These are phyloP conservation scores for Papilio protenor DNA, from an alignment of 2,888 invertebrate genomes.

Conservation along the genomic window DNA sequence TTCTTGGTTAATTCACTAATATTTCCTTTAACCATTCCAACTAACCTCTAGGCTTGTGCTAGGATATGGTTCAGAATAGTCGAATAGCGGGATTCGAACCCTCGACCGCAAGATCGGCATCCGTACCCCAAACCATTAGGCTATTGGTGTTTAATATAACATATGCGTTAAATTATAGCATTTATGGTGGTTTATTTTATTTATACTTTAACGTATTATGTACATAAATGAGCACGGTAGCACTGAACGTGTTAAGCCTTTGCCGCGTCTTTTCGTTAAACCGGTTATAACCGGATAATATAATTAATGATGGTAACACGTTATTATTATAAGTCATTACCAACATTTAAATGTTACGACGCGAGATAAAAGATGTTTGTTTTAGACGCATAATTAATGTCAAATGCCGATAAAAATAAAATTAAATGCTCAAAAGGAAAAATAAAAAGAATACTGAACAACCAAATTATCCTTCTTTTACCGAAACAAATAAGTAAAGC, in stretches of 20 bases:
- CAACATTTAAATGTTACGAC: constrained; percentile 10
- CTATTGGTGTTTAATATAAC: too few species aligned
- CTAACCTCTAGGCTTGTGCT: too few species aligned
- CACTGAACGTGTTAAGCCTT: background rate
- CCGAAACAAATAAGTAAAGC: background rate
- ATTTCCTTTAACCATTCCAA: too few species aligned
- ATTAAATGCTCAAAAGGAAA: too few species aligned
- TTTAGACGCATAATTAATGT: background rate
- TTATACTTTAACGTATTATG: background rate
- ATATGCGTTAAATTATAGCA: too few species aligned
- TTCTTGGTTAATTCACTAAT: too few species aligned
- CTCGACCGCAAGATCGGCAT: too few species aligned
- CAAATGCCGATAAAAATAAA: background rate
- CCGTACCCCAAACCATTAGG: too few species aligned
- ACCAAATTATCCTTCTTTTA: background rate
- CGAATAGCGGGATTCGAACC: too few species aligned
- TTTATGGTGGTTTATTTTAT: background rate
- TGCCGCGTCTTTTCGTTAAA: constrained; percentile 36
- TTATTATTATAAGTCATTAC: constrained; percentile 26
- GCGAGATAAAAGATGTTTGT: constrained; percentile 9
- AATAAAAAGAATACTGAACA: background rate
- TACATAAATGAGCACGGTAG: background rate
- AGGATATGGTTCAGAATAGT: too few species aligned
- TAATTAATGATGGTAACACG: constrained; percentile 30
- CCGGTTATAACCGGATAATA: constrained; percentile 45